Conservation (phyloP, 1,140 invertebrate genomes). For the Leptinotarsa lineolata region DNA sequence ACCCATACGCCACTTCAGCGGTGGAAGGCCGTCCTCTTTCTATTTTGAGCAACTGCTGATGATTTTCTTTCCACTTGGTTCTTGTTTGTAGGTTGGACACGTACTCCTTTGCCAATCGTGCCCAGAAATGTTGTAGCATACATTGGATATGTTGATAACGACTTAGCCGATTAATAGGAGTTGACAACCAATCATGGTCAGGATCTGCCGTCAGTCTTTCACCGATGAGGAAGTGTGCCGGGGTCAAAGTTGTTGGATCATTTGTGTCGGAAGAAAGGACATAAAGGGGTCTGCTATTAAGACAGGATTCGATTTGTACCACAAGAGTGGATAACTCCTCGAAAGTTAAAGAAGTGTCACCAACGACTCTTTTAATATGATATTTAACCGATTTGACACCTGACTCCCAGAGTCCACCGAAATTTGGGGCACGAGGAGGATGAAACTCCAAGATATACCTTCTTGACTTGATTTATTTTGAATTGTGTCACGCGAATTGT, state of each 20-base stretch:
- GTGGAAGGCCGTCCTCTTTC: conserved; percentile 43
- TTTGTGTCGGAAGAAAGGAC: conserved; percentile 37
- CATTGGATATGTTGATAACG: conserved; percentile 21
- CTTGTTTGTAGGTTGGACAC: conserved; percentile 38
- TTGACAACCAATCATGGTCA: background rate
- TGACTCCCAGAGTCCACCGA: conserved; percentile 56
- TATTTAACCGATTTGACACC: conserved; percentile 54
- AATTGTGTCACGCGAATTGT: conserved; percentile 35
- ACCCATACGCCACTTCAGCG: conserved; percentile 44
- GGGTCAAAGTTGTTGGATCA: conserved; percentile 35
- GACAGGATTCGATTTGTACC: conserved; percentile 32
- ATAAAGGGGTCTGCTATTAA: conserved; percentile 41
- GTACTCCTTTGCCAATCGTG: conserved; percentile 45
- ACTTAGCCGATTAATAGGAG: conserved; percentile 16
- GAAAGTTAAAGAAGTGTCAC: conserved; percentile 31
- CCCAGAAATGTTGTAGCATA: conserved; percentile 45
- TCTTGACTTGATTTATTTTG: background rate
- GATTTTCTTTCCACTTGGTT: conserved; percentile 40
- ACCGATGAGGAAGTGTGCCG: conserved; percentile 42
- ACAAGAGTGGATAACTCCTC: conserved; percentile 38
- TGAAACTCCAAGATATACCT: conserved; percentile 26
- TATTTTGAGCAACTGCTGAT: conserved; percentile 31
- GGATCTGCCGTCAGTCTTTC: conserved; percentile 28
- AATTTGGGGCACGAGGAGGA: conserved; percentile 52
- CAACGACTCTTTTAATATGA: conserved; percentile 45